Base-by-base conservation (phyloP, 2,113 vertebrate genomes). In the Rhodinocichla rosea region DNA sequence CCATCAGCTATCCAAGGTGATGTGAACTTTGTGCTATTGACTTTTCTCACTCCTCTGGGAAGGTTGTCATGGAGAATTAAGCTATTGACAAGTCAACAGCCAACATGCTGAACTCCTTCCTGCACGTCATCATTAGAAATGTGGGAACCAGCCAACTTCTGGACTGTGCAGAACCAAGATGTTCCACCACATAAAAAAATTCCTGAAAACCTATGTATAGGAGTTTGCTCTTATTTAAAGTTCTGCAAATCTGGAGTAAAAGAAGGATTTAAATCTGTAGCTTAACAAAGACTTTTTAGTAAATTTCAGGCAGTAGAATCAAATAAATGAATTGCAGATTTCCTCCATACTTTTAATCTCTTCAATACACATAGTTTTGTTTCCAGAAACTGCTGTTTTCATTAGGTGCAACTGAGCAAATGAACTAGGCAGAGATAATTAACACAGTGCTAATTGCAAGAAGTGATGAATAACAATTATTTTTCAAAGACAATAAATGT, bases 31-130 rank as follows among this genome's bases (percentile, higher is more conserved):
- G 96, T 71, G 90, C 95, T 97, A 94, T 97, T 97, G 97, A 98
- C 97, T 98, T 97, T 98, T 95, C 96, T 97, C 96, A 97, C 93
- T 97, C 96, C 78, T 96, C 94, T 86, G 52, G 92, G 95, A 83
- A 96, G 79, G 95, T 92, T 97, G 97, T 98, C 97, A 98, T 96
- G 96, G 95, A 98, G 98, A 98, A 97, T 97, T 96, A 97, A 93
- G 89, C 95, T 98, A 97, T 97, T 98, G 97, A 98, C 96, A 98
- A 96, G 98, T 95, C 97, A 96, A 97, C 92, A 97, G 93, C 91
- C 91, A 77, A 35, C 80, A 24, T 14, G 11, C 74, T 92, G 71
- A 68, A 86, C 91, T 95, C 90, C 94, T 97, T 97, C 90, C 85
- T 96, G 63, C 76, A 71, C 33, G 6, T 96, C 97, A 97, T 47